A percentile compares a stretch with the other conserved stretches of the same genome.
Evolutionary conservation across 2,888 invertebrate genomes (phyloP).

Genomic region (Dexiosoma caninum): DNA sequence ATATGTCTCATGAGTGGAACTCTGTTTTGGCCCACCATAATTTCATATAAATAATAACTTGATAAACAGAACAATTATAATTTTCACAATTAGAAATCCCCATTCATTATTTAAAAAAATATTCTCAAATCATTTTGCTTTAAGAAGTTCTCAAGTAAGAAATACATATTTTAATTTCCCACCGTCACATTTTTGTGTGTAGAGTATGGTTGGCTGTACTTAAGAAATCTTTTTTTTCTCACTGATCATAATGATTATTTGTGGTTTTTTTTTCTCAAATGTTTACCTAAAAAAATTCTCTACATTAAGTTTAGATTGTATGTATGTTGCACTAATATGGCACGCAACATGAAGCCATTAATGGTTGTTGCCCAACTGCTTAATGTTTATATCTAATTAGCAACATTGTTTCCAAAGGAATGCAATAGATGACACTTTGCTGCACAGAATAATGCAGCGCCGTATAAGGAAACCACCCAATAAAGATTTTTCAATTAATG

Average conservation of each 20-base stretch:
- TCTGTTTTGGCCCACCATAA: no score
- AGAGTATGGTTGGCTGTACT: no score
- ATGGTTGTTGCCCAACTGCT: not conserved
- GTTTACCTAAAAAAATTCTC: slow-evolving; percentile 25
- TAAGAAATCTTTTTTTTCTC: slow-evolving; percentile 13
- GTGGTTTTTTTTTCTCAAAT: slow-evolving; percentile 32
- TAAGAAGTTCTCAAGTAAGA: no score
- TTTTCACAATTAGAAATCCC: no score
- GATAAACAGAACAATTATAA: no score
- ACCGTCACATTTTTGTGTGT: no score
- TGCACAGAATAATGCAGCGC: not conserved
- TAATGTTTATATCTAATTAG: slow-evolving; percentile 15
- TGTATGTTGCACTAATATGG: not conserved
- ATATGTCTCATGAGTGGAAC: no score
- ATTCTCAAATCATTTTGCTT: no score
- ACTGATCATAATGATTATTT: slow-evolving; percentile 10
- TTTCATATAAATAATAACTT: no score
- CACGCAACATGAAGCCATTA: not conserved
- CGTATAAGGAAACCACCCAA: not conserved
- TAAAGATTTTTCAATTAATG: slow-evolving; percentile 12
- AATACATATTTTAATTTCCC: no score
- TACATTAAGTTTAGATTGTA: not conserved
- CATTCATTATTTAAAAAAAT: no score
- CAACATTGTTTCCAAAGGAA: slow-evolving; percentile 29
- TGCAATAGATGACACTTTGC: slow-evolving; percentile 21